Evolutionary conservation across 2,113 vertebrate genomes (phyloP), one percentile per base, ranked within the genome.

Genomic region (Nycticorax nycticorax): DNA sequence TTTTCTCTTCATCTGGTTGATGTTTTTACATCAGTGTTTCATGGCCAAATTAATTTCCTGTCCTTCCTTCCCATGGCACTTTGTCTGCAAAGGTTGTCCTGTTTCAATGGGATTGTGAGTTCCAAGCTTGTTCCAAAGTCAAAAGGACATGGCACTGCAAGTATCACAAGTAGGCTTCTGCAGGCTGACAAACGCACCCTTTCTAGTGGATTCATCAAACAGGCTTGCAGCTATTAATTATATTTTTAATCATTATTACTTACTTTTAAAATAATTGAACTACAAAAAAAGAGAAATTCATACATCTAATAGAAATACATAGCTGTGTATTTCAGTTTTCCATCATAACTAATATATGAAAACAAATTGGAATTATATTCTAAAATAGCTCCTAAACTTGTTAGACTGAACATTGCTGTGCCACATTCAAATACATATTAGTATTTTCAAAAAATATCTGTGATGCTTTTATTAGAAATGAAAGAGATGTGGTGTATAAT

Each of bases 1-100:
- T 84, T 93, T 90, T 82, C 64, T 60, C 37, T 77, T 97, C 78
- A 60, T 91, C 77, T 68, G 33, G 24, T 89, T 80, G 64, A 92
- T 93, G 41, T 85, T 94, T 96, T 92, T 71, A 85, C 71, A 85
- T 73, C 24, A 84, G 20, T 64, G 52, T 52, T 87, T 91, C 22
- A 63, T 3, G 14, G 48, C 71, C 55, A 95, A 62, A 82, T 73
- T 85, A 11, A 94, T 95, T 96, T 93, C 76, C 68, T 95, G 45
- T 50, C 60, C 47, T 56, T 92, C 66, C 69, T 93, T 93, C 68
- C 72, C 77, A 88, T 94, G n/a, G 50, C 67, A 78, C 21, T 81
- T 71, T 74, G 59, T 53, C 48, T 90, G 12, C 21, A 95, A 52
- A 78, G 23, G 14, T 76, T 91, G 81, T 21, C 45, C 56, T 12